Percentiles rank a stretch among this genome's conserved stretches.
phyloP scores from a whole-genome alignment of 2,113 vertebrate species.

The Nerophis ophidion region DNA sequence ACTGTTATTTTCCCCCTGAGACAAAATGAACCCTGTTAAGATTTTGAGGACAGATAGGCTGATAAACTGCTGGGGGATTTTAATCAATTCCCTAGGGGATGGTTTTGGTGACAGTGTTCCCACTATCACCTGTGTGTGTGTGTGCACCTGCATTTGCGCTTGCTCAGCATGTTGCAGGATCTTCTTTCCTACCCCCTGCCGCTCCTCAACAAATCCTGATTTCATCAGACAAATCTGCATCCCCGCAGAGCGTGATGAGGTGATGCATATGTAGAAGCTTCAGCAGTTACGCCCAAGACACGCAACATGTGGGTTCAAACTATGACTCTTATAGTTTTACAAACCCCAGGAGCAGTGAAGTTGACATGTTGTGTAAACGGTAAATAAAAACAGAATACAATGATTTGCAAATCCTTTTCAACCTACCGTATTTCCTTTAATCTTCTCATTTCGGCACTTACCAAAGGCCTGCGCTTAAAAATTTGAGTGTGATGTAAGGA shows the following conservation, averaged over 20 bases:
- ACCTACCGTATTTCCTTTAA: no score
- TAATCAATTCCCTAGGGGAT: neutral
- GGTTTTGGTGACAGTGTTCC: neutral
- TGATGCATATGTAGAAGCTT: neutral
- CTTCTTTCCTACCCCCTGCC: neutral
- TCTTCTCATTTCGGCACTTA: no score
- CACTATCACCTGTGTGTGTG: conserved; percentile 2
- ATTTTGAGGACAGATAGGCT: neutral
- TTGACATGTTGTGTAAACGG: no score
- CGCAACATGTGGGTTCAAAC: neutral
- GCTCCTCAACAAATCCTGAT: neutral
- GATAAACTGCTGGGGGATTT: neutral
- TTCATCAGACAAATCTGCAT: conserved; percentile 6
- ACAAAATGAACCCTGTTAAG: neutral
- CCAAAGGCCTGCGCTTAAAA: no score
- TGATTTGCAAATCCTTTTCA: no score
- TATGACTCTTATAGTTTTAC: neutral
- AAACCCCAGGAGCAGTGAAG: neutral
- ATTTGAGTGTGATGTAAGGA: no score
- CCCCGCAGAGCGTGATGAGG: conserved; percentile 2
- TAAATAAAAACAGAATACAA: no score
- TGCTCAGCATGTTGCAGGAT: neutral
- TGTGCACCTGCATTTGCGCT: neutral
- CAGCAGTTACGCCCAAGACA: neutral
- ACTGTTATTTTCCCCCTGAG: neutral